Evolutionary conservation across 1,140 invertebrate species (phyloP).

Genomic region (Penaeus indicus): DNA sequence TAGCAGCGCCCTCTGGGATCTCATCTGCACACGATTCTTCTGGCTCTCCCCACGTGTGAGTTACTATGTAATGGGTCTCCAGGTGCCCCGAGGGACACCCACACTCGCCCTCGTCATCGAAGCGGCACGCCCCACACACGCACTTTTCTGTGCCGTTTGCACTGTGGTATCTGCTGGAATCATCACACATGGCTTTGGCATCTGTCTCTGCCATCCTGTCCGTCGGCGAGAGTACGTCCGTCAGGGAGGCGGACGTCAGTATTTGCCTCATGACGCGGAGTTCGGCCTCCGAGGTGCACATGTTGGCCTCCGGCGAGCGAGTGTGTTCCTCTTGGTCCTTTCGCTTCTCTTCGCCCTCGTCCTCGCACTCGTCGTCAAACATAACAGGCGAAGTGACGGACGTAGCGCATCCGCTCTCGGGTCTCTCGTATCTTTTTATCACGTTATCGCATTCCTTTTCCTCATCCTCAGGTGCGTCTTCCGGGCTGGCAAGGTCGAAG

Average conservation of each 20-base stretch:
- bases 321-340: slow-evolving; percentile 26
- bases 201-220: background rate
- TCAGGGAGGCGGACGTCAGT: slow-evolving; percentile 50
- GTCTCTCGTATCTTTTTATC: slow-evolving; percentile 41
- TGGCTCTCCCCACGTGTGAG: no score
- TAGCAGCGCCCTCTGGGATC: slow-evolving; percentile 34
- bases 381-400: slow-evolving; percentile 65
- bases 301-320: slow-evolving; percentile 38
- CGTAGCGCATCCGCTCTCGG: slow-evolving; percentile 66
- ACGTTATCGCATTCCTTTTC: slow-evolving; percentile 11
- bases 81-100: no score
- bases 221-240: background rate
- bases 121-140: no score
- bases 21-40: no score
- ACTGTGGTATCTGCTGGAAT: no score
- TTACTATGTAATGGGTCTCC: no score
- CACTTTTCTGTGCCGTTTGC: no score
- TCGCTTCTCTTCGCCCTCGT: slow-evolving; percentile 29
- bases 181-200: no score
- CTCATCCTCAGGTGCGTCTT: slow-evolving; percentile 45
- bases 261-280: slow-evolving; percentile 62
- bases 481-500: slow-evolving; percentile 64
- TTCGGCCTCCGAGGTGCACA: slow-evolving; percentile 56
- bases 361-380: slow-evolving; percentile 55
- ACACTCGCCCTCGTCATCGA: no score